A percentile compares a stretch with the other conserved stretches of the same genome.
Evolutionary conservation across 2,888 invertebrate genomes (phyloP).

Genomic region (Cetonia aurata): DNA sequence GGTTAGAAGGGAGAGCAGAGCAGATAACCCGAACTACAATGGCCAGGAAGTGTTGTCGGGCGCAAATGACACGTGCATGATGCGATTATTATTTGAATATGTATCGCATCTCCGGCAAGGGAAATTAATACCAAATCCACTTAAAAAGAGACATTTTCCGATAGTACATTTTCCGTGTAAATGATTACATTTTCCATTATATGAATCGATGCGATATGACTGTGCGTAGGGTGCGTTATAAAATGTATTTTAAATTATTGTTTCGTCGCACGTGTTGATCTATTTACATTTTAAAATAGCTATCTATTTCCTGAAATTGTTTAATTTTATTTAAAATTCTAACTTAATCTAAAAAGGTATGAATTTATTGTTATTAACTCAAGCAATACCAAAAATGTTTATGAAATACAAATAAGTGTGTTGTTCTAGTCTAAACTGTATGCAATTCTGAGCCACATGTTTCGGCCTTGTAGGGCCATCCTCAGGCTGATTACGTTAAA

Average conservation of each 20-base stretch:
- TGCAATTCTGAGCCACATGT: too few relatives aligned
- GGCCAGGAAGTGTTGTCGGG: slow-evolving; percentile 65
- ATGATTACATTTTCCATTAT: slow-evolving; percentile 40
- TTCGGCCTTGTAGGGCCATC: too few relatives aligned
- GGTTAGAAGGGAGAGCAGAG: slow-evolving; percentile 42
- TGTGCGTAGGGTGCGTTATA: slow-evolving; percentile 3
- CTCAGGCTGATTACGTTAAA: too few relatives aligned
- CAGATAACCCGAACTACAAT: slow-evolving; percentile 55
- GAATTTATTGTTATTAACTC: too few relatives aligned
- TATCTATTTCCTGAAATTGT: too few relatives aligned
- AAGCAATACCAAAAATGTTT: too few relatives aligned
- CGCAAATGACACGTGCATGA: slow-evolving; percentile 66
- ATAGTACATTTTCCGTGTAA: slow-evolving; percentile 41
- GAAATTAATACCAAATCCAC: slow-evolving; percentile 43
- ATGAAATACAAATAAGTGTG: too few relatives aligned
- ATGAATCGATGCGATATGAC: slow-evolving; percentile 23
- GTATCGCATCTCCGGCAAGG: slow-evolving; percentile 53
- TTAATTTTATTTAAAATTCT: too few relatives aligned
- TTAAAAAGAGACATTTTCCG: slow-evolving; percentile 45
- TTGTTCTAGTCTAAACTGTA: too few relatives aligned
- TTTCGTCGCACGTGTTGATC: background rate
- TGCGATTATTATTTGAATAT: slow-evolving; percentile 66
- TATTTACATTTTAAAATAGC: background rate
- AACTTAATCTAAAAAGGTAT: too few relatives aligned
- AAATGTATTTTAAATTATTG: slow-evolving; percentile 2